A percentile compares a stretch with the other conserved stretches of the same genome.
Conservation (phyloP, 2,113 vertebrate genomes). For the Prunella fulvescens region DNA sequence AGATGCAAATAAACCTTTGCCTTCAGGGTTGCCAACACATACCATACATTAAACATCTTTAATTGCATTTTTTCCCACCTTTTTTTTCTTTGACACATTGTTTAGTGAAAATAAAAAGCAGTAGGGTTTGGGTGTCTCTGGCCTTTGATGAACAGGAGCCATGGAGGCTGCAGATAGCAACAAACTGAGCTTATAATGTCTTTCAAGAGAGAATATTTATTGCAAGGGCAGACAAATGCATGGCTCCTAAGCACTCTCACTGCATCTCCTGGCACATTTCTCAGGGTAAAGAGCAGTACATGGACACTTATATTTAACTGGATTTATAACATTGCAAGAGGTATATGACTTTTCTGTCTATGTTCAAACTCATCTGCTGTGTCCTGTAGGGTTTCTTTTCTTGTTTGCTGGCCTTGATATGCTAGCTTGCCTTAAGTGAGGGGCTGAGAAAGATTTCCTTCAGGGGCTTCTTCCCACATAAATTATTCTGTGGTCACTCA, state of each 20-base stretch:
- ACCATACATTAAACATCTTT: neutral
- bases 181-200: neutral
- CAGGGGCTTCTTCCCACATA: neutral
- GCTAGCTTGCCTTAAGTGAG: neutral
- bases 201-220: neutral
- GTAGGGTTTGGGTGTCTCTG: neutral
- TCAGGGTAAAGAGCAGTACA: neutral
- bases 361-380: accelerated
- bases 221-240: neutral
- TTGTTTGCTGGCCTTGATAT: neutral
- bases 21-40: neutral
- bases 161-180: neutral
- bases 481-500: neutral
- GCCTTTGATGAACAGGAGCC: neutral
- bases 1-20: neutral
- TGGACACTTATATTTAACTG: neutral
- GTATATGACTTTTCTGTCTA: neutral
- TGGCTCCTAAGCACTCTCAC: neutral
- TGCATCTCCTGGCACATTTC: neutral
- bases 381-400: neutral
- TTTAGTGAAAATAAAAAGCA: neutral
- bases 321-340: neutral
- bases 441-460: neutral
- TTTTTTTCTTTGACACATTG: neutral
- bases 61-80: neutral